Conservation (phyloP, 2,888 invertebrate species). For the Mythimna lalbum region DNA sequence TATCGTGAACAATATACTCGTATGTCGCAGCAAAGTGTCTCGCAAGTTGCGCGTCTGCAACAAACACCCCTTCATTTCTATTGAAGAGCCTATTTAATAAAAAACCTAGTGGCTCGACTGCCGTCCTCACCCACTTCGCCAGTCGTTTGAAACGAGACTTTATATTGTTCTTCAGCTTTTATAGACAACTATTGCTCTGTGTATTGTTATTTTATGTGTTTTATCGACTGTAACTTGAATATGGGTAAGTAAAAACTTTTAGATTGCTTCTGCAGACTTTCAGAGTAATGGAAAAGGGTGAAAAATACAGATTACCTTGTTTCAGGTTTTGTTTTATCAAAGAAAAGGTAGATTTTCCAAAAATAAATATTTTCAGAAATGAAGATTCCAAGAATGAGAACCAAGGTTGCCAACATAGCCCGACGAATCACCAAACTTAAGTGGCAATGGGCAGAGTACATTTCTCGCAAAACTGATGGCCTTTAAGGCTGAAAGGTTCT, state of each 20-base stretch:
- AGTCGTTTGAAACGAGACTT: conserved; percentile 34
- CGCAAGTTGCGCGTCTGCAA: conserved; percentile 2
- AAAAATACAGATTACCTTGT: neutral
- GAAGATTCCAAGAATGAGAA: too few relatives aligned
- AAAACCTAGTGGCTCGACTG: conserved; percentile 29
- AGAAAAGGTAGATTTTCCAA: neutral
- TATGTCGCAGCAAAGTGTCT: neutral
- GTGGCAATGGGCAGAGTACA: too few relatives aligned
- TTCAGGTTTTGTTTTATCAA: neutral
- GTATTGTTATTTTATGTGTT: conserved; percentile 33
- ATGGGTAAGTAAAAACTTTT: conserved; percentile 14
- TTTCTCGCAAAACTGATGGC: too few relatives aligned
- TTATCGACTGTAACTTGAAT: conserved; percentile 18
- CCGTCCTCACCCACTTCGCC: conserved; percentile 42
- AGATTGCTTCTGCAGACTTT: conserved; percentile 1
- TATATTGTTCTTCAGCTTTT: conserved; percentile 41
- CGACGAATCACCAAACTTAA: too few relatives aligned
- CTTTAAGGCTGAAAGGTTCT: too few relatives aligned
- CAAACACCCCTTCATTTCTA: conserved; percentile 14
- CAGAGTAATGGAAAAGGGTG: neutral
- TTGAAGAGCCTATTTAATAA: conserved; percentile 42
- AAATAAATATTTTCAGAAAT: too few relatives aligned
- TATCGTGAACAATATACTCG: neutral
- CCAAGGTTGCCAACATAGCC: too few relatives aligned
- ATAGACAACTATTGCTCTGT: conserved; percentile 31